Conservation (phyloP, 2,113 vertebrate genomes). For the Emydocephalus ijimae region DNA sequence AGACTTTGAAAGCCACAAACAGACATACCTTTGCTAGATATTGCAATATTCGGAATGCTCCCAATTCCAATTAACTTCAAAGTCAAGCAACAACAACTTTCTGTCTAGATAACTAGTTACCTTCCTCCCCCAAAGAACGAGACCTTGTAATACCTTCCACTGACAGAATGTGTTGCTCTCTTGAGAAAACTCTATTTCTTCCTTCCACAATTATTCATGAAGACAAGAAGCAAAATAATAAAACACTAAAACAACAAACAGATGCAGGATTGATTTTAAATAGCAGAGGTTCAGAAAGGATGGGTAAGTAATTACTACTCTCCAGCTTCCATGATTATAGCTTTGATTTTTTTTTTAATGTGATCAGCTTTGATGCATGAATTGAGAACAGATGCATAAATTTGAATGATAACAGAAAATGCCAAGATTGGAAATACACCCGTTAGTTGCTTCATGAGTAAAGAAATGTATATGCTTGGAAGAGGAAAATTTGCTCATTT, state of each 20-base stretch:
- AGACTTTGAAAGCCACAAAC: not conserved
- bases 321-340: slow-evolving; percentile 31
- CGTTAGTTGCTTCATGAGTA: not conserved
- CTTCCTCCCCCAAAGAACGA: not conserved
- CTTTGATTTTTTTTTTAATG: slow-evolving; percentile 42
- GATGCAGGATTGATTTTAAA: slow-evolving; percentile 24
- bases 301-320: slow-evolving; percentile 47
- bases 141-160: not conserved
- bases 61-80: slow-evolving; percentile 21
- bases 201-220: not conserved
- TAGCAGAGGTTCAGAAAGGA: slow-evolving; percentile 23
- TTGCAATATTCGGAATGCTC: not conserved
- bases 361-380: slow-evolving; percentile 53
- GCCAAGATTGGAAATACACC: slow-evolving; percentile 37
- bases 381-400: slow-evolving; percentile 59
- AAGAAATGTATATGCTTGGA: slow-evolving; percentile 42
- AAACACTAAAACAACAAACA: not conserved
- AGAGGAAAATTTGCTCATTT: slow-evolving; percentile 26
- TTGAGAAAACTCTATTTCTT: slow-evolving; percentile 1
- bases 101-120: not conserved
- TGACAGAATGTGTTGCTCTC: not conserved
- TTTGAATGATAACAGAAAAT: slow-evolving; percentile 62
- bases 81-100: not conserved
- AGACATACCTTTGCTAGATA: not conserved
- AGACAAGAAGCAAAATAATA: not conserved